Conservation (phyloP, 2,797 vertebrate species). For the Enteromius fasciolatus region DNA sequence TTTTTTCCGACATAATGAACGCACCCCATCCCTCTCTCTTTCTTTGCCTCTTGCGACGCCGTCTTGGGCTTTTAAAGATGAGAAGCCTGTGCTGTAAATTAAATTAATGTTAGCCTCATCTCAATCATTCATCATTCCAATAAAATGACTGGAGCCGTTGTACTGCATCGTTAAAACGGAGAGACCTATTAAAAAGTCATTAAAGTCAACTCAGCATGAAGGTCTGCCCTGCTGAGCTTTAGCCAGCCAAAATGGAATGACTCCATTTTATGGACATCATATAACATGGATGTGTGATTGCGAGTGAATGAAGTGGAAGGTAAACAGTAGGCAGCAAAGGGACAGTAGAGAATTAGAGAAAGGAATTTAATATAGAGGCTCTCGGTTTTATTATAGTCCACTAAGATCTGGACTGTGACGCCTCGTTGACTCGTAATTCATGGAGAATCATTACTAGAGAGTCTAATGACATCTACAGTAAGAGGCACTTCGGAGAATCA, state of each 20-base stretch:
- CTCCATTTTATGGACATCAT: slow-evolving; percentile 56
- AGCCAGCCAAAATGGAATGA: slow-evolving; percentile 56
- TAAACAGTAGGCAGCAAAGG: slow-evolving; percentile 48
- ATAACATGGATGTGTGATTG: slow-evolving; percentile 51
- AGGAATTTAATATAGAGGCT: background rate
- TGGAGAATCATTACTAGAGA: background rate
- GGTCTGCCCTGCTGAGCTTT: slow-evolving; percentile 60
- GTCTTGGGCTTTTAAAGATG: slow-evolving; percentile 47
- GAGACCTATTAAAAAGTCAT: slow-evolving; percentile 69
- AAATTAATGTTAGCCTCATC: slow-evolving; percentile 64
- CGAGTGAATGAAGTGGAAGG: slow-evolving; percentile 51
- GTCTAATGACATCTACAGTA: background rate
- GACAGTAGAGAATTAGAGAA: slow-evolving; percentile 50
- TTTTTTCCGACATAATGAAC: slow-evolving; percentile 41
- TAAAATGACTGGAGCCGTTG: slow-evolving; percentile 67
- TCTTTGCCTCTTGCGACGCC: slow-evolving; percentile 26
- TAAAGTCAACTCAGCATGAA: slow-evolving; percentile 64
- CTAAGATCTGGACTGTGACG: slow-evolving; percentile 7
- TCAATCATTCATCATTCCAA: slow-evolving; percentile 67
- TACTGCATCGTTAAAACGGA: slow-evolving; percentile 66
- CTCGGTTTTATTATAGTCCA: background rate
- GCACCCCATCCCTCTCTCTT: slow-evolving; percentile 20
- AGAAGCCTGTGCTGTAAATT: slow-evolving; percentile 59
- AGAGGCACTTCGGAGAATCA: background rate
- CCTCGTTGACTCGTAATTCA: background rate